Evolutionary conservation across 2,797 vertebrate species (phyloP).

Genomic region (Malacoctenus gilli): DNA sequence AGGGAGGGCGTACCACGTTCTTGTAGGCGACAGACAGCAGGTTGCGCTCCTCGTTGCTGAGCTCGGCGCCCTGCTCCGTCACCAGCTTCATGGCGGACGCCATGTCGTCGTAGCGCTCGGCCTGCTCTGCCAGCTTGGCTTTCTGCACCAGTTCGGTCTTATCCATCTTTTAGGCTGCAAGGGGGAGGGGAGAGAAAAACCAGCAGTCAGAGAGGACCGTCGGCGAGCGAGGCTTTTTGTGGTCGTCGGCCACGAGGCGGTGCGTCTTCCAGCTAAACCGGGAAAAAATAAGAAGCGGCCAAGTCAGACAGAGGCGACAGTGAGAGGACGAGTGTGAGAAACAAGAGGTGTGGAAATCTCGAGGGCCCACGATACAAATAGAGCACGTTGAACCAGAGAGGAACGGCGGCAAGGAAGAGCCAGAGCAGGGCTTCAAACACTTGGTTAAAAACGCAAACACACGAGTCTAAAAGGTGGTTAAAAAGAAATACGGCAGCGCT

Average conservation of each 20-base stretch:
- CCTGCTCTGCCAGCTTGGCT: conserved; percentile 98
- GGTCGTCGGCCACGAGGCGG: too few relatives aligned
- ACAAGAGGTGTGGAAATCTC: background rate
- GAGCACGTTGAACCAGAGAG: background rate
- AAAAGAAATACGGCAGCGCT: too few relatives aligned
- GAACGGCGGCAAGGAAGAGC: background rate
- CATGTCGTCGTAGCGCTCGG: conserved; percentile 99
- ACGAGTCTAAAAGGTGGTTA: too few relatives aligned
- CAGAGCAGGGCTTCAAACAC: background rate
- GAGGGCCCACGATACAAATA: background rate
- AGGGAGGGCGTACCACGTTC: conserved; percentile 87
- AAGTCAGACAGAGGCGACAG: background rate
- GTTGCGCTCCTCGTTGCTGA: conserved; percentile 97
- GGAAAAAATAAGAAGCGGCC: background rate
- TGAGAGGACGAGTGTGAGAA: background rate
- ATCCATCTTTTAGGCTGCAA: conserved; percentile 71
- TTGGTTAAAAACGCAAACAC: too few relatives aligned
- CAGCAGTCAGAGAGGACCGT: background rate
- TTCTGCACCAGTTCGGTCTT: conserved; percentile 97
- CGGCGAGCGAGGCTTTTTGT: background rate
- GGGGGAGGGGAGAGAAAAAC: too few relatives aligned
- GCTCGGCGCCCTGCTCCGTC: conserved; percentile 89
- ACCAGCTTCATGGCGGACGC: conserved; percentile 94
- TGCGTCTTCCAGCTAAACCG: conserved; percentile 1
- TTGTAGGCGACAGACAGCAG: conserved; percentile 98